These are phyloP conservation scores for Epinephelus moara DNA, from an alignment of 2,113 vertebrate species.

Conservation along the genomic window DNA sequence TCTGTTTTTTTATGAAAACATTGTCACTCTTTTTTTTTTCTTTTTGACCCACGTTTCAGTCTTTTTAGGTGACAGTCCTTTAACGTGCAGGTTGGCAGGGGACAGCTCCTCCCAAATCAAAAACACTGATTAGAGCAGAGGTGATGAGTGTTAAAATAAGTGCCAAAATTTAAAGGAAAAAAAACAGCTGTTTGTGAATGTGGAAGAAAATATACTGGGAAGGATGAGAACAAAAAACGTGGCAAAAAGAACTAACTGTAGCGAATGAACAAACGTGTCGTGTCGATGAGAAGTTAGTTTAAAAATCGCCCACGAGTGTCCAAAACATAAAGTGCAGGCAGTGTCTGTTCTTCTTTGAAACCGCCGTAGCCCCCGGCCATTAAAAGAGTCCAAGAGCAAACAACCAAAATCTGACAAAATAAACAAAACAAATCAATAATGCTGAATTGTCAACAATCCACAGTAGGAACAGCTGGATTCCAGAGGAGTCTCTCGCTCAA, in stretches of 20 bases:
- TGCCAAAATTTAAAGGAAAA: conserved; percentile 38
- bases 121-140: conserved; percentile 53
- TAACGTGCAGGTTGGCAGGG: conserved; percentile 56
- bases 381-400: conserved; percentile 71
- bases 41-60: conserved; percentile 47
- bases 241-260: conserved; percentile 2
- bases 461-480: conserved; percentile 64
- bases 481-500: conserved; percentile 76
- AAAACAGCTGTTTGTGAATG: neutral
- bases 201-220: conserved; percentile 16
- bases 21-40: conserved; percentile 17
- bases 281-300: conserved; percentile 62
- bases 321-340: conserved; percentile 89
- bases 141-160: conserved; percentile 48
- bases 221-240: neutral
- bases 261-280: conserved; percentile 54
- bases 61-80: conserved; percentile 42
- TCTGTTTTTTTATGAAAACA: conserved; percentile 38
- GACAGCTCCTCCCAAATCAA: conserved; percentile 37
- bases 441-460: conserved; percentile 73
- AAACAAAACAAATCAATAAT: conserved; percentile 52
- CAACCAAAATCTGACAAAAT: conserved; percentile 44
- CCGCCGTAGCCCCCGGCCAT: conserved; percentile 52
- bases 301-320: conserved; percentile 83
- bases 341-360: conserved; percentile 83